Base-by-base conservation (phyloP, 2,888 invertebrate species). In the Caenorhabditis imperialis region DNA sequence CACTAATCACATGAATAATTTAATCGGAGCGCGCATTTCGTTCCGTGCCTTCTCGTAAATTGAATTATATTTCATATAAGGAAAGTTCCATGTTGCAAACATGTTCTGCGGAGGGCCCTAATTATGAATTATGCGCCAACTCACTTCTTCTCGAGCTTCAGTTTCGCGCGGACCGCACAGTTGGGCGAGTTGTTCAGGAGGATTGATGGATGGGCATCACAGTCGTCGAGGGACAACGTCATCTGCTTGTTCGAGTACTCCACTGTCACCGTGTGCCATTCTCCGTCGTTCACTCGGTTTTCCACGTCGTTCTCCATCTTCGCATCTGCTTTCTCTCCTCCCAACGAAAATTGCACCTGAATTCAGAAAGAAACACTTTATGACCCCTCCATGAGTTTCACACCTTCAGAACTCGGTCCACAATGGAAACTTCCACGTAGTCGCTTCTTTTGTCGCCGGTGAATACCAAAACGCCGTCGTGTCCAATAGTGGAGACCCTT, bases 281-380 rank as follows among this genome's bases (percentile, higher is more conserved):
- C 79, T 3, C 86, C 86, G 47, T 86, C 84, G 53, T 85, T 84
- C 22, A 86, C 75, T 42, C 84, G 73, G 55, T 86, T 86, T 48
- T 79, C 78, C 10, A 70, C 61, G 54, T 81, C 83, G 40, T 81
- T 84, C 8, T 82, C 78, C 79, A 86, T 70, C 57, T 75, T 75
- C 14, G 83, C 73, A 33, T 72, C 72, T 1, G 65, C 72, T 40
- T 73, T 70, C 47, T 81, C 72, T 16, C 78, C 82, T 23, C 82
- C 82, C 20, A 82, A 61, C 8, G 78, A 79, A 58, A 75, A 82
- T 69, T 81, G 75, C 10, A 73, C 73, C 63, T 77, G 73, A 10
- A 70, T 55, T 14, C 33, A 40, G 30, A 6, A 27, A 44, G 5
- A 25, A 47, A 48, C 23, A 3, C 37, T 12, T n/a, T 3, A 18